Percentiles rank a stretch among this genome's conserved stretches.
Conservation (phyloP, 1,140 invertebrate species). For the Pollicipes pollicipes region DNA sequence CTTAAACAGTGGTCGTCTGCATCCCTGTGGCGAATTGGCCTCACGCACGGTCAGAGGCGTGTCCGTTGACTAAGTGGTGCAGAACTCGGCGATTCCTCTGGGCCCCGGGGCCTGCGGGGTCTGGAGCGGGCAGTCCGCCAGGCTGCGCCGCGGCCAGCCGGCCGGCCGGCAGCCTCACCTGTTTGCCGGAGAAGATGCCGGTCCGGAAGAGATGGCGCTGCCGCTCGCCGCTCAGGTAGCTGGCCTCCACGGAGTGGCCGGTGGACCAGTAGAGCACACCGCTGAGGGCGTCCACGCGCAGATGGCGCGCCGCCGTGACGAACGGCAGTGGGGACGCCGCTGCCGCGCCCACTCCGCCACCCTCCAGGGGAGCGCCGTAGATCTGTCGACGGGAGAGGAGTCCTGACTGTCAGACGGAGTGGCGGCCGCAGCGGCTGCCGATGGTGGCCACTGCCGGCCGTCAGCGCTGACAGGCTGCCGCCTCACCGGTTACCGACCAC, state of each 20-base stretch:
- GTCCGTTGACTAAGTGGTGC: no score
- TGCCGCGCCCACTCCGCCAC: slow-evolving; percentile 1
- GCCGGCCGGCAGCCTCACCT: no score
- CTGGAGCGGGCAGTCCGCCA: no score
- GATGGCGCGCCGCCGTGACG: slow-evolving; percentile 52
- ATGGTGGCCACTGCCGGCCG: background rate
- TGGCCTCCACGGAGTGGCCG: slow-evolving; percentile 54
- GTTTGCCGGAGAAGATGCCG: slow-evolving; percentile 54
- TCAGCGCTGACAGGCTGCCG: no score
- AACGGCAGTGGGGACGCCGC: slow-evolving; percentile 42
- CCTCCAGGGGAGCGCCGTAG: background rate
- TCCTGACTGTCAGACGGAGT: background rate
- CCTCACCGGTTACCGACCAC: no score
- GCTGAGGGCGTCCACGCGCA: slow-evolving; percentile 58
- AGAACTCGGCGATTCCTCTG: no score
- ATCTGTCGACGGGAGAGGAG: background rate
- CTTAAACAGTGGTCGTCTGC: no score
- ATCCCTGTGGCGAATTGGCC: no score
- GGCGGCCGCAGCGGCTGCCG: background rate
- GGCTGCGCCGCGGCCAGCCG: no score
- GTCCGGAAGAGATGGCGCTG: slow-evolving; percentile 49
- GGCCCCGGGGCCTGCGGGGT: no score
- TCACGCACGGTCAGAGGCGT: no score
- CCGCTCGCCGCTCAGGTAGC: slow-evolving; percentile 56
- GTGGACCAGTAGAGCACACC: slow-evolving; percentile 80